Evolutionary conservation across 2,113 vertebrate species (phyloP).

Genomic region (Bubo bubo): DNA sequence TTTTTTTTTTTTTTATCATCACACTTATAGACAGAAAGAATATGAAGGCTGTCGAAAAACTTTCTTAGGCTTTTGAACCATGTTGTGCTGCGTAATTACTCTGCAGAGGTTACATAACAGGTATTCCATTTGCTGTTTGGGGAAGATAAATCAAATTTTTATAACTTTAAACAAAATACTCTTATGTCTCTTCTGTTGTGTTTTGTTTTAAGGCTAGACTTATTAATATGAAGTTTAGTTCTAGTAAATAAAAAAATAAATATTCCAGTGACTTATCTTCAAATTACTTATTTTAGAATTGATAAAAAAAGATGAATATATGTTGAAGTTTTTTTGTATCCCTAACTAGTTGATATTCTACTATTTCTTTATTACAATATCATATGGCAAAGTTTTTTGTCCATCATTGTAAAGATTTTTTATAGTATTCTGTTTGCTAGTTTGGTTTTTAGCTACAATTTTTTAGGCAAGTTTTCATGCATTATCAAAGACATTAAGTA

Average conservation of each 20-base stretch:
- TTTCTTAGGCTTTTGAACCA: neutral
- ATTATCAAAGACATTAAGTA: neutral
- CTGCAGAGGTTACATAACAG: neutral
- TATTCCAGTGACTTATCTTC: neutral
- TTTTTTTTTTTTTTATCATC: neutral
- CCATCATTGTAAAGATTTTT: neutral
- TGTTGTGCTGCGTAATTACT: neutral
- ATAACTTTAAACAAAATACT: neutral
- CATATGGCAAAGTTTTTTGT: fast-evolving
- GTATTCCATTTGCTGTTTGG: neutral
- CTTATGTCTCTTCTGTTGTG: neutral
- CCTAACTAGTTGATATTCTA: neutral
- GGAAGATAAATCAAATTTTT: neutral
- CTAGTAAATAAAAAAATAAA: neutral
- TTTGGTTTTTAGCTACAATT: neutral
- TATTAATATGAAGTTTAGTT: neutral
- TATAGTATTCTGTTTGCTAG: neutral
- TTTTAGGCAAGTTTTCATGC: neutral
- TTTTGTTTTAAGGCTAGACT: neutral
- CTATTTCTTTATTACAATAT: neutral
- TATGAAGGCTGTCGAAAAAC: neutral
- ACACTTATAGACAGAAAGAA: neutral
- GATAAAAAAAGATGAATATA: neutral
- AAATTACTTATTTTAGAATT: neutral
- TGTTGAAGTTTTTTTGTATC: neutral